Conservation (phyloP, 2,797 vertebrate species). For the Gorsachius magnificus region DNA sequence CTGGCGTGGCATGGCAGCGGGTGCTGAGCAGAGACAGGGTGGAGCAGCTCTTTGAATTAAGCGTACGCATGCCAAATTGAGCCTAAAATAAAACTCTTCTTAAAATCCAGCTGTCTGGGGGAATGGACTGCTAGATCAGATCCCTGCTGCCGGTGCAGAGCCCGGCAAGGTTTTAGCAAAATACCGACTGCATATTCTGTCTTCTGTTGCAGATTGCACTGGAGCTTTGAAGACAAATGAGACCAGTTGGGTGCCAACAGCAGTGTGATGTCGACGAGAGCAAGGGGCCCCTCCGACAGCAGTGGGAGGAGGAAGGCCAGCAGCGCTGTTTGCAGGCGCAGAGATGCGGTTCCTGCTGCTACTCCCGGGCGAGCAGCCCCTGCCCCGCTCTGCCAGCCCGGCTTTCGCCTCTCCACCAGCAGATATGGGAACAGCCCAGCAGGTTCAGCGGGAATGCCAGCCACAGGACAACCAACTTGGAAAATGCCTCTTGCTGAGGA, state of each 20-base stretch:
- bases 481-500: neutral
- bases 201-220: neutral
- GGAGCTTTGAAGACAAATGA: neutral
- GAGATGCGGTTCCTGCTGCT: neutral
- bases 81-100: neutral
- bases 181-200: rapidly evolving
- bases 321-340: rapidly evolving
- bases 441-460: neutral
- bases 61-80: rapidly evolving
- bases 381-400: neutral
- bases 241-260: neutral
- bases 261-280: rapidly evolving
- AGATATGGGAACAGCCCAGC: neutral
- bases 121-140: neutral
- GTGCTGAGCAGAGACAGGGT: neutral
- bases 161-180: neutral
- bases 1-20: rapidly evolving
- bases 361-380: neutral
- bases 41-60: neutral
- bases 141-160: neutral
- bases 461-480: neutral
- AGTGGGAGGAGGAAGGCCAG: neutral
- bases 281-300: neutral
- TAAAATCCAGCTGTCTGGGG: neutral
- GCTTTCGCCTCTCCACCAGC: neutral